Conservation (phyloP, 2,113 vertebrate genomes). For the Eudyptes chrysolophus region DNA sequence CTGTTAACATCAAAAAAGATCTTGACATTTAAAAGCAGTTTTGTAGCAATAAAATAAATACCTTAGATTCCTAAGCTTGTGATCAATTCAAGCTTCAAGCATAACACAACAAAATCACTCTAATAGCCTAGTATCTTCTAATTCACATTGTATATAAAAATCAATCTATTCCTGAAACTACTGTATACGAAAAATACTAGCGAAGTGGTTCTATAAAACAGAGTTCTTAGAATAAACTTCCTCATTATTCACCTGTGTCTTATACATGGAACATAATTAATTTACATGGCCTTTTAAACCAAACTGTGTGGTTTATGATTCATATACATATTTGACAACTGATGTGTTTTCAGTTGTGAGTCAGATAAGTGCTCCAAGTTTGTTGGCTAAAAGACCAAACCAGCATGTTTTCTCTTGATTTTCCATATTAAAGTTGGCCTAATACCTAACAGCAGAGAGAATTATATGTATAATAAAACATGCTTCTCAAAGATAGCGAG, state of each 20-base stretch:
- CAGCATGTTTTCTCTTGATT: not conserved
- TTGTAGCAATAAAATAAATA: conserved; percentile 54
- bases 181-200: conserved; percentile 3
- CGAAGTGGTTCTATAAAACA: conserved; percentile 34
- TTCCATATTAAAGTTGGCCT: not conserved
- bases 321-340: not conserved
- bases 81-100: conserved; percentile 36
- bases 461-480: not conserved
- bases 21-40: conserved; percentile 11
- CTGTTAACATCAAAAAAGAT: not conserved
- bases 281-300: not conserved
- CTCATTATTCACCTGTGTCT: not conserved
- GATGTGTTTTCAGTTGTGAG: conserved; percentile 4
- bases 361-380: conserved; percentile 21
- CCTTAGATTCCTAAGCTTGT: conserved; percentile 15
- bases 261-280: not conserved
- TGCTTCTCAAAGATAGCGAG: conserved; percentile 9
- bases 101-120: not conserved
- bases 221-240: not conserved
- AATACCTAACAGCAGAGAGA: conserved; percentile 24
- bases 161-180: conserved; percentile 17
- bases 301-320: not conserved
- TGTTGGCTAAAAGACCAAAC: not conserved
- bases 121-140: conserved; percentile 18
- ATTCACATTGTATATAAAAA: conserved; percentile 28